Conservation (phyloP, 2,888 invertebrate species). For the Cataglyphis rosenhaueri region DNA sequence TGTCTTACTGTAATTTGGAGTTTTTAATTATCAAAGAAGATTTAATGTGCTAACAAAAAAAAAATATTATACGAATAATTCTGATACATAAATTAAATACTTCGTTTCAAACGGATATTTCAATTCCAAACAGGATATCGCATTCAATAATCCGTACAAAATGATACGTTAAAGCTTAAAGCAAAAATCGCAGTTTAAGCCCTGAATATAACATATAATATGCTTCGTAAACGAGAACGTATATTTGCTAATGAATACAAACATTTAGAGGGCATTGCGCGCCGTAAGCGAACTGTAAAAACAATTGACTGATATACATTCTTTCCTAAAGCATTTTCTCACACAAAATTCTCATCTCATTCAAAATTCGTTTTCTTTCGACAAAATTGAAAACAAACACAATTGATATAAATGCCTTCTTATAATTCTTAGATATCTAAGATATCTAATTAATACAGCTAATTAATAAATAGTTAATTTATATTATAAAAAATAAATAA, state of each 20-base stretch:
- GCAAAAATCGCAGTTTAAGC: constrained; percentile 36
- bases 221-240: constrained; percentile 19
- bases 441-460: not conserved
- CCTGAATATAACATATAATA: constrained; percentile 28
- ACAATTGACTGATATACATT: not conserved
- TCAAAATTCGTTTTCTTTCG: not conserved
- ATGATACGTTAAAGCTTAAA: not conserved
- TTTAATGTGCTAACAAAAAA: not conserved
- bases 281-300: constrained; percentile 17
- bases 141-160: constrained; percentile 24
- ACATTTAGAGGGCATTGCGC: constrained; percentile 10
- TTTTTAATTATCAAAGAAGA: not conserved
- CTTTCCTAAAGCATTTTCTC: not conserved
- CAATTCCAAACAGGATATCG: not conserved
- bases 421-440: not conserved
- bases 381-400: not conserved
- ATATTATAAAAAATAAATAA: not conserved
- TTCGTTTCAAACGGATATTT: not conserved
- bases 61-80: not conserved
- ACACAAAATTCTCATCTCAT: not conserved
- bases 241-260: constrained; percentile 34
- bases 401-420: not conserved
- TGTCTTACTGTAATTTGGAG: not conserved
- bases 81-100: not conserved
- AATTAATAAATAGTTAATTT: not conserved